phyloP scores from a whole-genome alignment of 2,888 invertebrate species.

The Noctua comes region DNA sequence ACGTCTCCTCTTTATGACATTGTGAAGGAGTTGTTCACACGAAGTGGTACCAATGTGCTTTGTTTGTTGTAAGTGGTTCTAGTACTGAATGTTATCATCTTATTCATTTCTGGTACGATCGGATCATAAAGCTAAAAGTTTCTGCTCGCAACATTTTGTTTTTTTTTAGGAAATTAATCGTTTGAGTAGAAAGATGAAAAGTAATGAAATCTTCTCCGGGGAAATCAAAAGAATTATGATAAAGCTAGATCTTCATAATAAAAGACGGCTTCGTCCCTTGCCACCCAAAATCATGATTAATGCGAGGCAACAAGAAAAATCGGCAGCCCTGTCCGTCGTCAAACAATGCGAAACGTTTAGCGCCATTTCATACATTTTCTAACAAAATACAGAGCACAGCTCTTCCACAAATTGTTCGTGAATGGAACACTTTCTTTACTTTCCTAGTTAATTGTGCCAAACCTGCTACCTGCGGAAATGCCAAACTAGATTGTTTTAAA shows the following conservation, averaged over 20 bases:
- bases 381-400: slow-evolving; percentile 50
- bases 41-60: slow-evolving; percentile 40
- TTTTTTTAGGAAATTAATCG: not conserved
- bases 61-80: slow-evolving; percentile 28
- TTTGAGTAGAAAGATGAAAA: not conserved
- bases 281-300: slow-evolving; percentile 36
- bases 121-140: not conserved
- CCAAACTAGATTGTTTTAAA: slow-evolving; percentile 37
- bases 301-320: slow-evolving; percentile 22
- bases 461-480: slow-evolving; percentile 49
- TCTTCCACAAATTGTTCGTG: slow-evolving; percentile 56
- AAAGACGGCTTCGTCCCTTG: slow-evolving; percentile 20
- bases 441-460: slow-evolving; percentile 70
- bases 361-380: slow-evolving; percentile 66
- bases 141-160: not conserved
- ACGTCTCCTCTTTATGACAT: slow-evolving; percentile 61
- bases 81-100: not conserved
- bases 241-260: not conserved
- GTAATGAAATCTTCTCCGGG: slow-evolving; percentile 1
- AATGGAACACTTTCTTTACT: slow-evolving; percentile 74
- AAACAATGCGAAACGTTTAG: slow-evolving; percentile 72
- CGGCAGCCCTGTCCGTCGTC: slow-evolving; percentile 55
- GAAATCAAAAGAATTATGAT: slow-evolving; percentile 25
- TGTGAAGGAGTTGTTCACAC: slow-evolving; percentile 13
- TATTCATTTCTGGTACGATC: slow-evolving; percentile 16